These are phyloP conservation scores for Drosophila baimaii DNA, from an alignment of 1,140 invertebrate species.

Conservation along the genomic window DNA sequence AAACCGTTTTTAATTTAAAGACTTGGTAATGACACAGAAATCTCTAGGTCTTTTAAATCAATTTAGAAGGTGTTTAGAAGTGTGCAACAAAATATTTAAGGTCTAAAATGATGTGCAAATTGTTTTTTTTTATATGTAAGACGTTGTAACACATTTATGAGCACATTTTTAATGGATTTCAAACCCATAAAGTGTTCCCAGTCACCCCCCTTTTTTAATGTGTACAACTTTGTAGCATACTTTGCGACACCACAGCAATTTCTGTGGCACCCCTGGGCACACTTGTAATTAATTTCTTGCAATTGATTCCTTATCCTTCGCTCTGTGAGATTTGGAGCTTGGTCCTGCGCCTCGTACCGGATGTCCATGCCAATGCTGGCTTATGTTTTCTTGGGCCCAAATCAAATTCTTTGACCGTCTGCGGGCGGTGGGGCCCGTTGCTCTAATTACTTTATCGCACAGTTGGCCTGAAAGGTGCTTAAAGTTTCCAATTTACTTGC, in stretches of 20 bases:
- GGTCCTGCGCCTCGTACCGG: slow-evolving; percentile 16
- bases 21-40: no score
- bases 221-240: background rate
- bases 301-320: slow-evolving; percentile 36
- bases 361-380: slow-evolving; percentile 7
- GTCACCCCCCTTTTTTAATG: background rate
- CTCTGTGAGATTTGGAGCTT: slow-evolving; percentile 34
- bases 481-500: slow-evolving; percentile 72
- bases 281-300: slow-evolving; percentile 16
- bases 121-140: background rate
- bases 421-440: slow-evolving; percentile 21
- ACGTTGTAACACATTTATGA: background rate
- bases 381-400: slow-evolving; percentile 36
- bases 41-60: no score
- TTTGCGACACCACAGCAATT: slow-evolving; percentile 1
- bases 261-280: slow-evolving; percentile 5
- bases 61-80: background rate
- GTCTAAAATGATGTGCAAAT: background rate
- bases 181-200: background rate
- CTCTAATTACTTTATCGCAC: slow-evolving; percentile 73
- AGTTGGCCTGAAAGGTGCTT: slow-evolving; percentile 65
- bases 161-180: background rate
- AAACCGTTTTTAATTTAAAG: no score
- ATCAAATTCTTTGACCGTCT: slow-evolving; percentile 44
- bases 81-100: background rate